Base-by-base conservation (phyloP, 2,797 vertebrate genomes). In the Tamandua tetradactyla region DNA sequence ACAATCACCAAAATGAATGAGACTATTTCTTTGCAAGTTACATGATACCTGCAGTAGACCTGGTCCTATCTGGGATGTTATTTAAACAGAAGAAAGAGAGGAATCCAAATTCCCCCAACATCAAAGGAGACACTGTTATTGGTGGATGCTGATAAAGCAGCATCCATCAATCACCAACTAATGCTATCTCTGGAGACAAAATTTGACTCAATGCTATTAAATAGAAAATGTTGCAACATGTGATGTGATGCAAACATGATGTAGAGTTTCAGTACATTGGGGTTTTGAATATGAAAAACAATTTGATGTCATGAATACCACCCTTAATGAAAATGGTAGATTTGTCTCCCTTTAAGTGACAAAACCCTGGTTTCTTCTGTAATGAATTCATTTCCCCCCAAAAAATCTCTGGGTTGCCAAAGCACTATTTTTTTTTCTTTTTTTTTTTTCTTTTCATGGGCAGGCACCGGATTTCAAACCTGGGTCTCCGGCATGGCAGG, bases 341-440 rank as follows among this genome's bases (percentile, higher is more conserved):
- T 71, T 84, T 32, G 1, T 89, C 72, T 91, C 64, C 93, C 61
- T 55, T 47, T 85, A 52, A 61, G 40, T 93, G 40, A 75, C 55
- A 93, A 93, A 87, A 87, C 30, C 23, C 71, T 81, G 35, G 79
- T 84, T 80, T 83, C 75, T 72, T 87, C 71, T 3, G 0, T 55
- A 80, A 86, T 59, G 44, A 0, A 59, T 93, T 40, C 72, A 55
- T 93, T 93, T 96, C 84, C 88, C 83, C 84, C 91, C 76, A 94
- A 91, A 76, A 57, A 40, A 62, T 81, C 76, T 95, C 86, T 44
- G 91, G 86, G 81, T 91, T 66, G 93, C 89, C 87, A 92, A 95
- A 96, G 84, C 80, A 91, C 71, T 94, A 55, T 94, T 93, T 49
- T 79, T 83, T 92, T 94, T 91, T n/a, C n/a, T n/a, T n/a, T n/a